Base-by-base conservation (phyloP, 2,888 invertebrate species). In the Andrena flavipes region DNA sequence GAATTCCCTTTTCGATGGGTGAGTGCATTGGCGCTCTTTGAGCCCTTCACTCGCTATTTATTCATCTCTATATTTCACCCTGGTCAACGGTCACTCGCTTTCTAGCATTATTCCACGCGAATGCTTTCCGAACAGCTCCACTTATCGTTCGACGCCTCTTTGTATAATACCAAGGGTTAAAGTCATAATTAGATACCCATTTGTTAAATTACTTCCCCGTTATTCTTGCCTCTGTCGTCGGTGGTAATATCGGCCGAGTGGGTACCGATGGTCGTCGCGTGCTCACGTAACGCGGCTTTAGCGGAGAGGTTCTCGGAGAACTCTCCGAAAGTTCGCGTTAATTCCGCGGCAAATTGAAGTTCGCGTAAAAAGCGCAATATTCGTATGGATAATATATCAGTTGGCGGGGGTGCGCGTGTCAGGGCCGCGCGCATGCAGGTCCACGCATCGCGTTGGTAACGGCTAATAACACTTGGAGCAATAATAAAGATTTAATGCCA, bases 401-500 rank as follows among this genome's bases (percentile, higher is more conserved):
- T 33, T 6, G 78, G 26, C 23, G 59, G 35, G 48, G 13, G 79
- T 60, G 81, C 80, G 71, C 82, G 76, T 68, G 82, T 76, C 82
- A 76, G 51, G 82, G 67, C 8, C 35, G 69, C 60, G 75, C 65
- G 75, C 56, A 71, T 49, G 75, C 13, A 56, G 49, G 42, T 49
- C 59, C 81, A 35, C 51, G 35, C 60, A 20, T 70, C 67, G 63
- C 59, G 49, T 49, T 23, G 48, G 54, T 82, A 72, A 63, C 76
- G 82, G 56, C 72, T 69, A 82, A 82, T 72, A 76, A 82, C 82
- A 76, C 76, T 82, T 33, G 71, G 33, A 23, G 82, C 72, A 82
- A 82, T 82, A 76, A 82, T 76, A 82, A 82, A 82, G 82, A 82
- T 82, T 82, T 82, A 82, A 72, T 72, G 76, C 63, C 10, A 65